Base-by-base conservation (phyloP, 53 echinoderm and acorn worm genomes). In the Patiria pectinifera region DNA sequence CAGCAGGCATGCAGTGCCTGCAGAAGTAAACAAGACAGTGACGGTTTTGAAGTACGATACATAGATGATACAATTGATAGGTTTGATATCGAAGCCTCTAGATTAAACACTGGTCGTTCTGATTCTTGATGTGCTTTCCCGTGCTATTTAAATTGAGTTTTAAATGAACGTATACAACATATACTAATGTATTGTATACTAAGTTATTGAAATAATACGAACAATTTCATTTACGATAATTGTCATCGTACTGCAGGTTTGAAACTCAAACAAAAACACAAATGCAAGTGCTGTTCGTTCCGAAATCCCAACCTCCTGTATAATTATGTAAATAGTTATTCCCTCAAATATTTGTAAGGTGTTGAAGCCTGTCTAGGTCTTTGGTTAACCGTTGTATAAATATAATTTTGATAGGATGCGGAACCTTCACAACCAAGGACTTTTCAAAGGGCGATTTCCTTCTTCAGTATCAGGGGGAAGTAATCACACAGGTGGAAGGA, bases 381-480 rank as follows among this genome's bases (percentile, higher is more conserved):
- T 25, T 23, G 24, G 6, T 10, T 75, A 10, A 1, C 21, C 3
- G 23, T 25, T 10, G 2, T 75, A 4, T 25, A n/a, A n/a, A n/a
- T n/a, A n/a, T 49, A 49, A 3, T 49, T 49, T 6, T 49, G 6
- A 23, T 22, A 75, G 76, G 76, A 75, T 21, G 21, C 62, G 84
- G 84, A 61, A 61, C 61, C 24, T 84, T 84, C 43, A 62, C 63
- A 25, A 84, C 25, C 0, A 84, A 43, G 61, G 26, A 22, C 13
- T 84, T 84, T 61, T 10, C 35, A 12, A 24, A 45, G 35, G 84
- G 84, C 12, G 84, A 84, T 63, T 84, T 84, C 24, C 62, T 84
- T 22, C 62, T 84, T 3, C 61, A 84, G 63, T 84, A 84, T 24
- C 62, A 63, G 13, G 84, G 84, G 61, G 84, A 84, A 24, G 15